phyloP scores from a whole-genome alignment of 2,113 vertebrate species.

The Myiagra hebetior region DNA sequence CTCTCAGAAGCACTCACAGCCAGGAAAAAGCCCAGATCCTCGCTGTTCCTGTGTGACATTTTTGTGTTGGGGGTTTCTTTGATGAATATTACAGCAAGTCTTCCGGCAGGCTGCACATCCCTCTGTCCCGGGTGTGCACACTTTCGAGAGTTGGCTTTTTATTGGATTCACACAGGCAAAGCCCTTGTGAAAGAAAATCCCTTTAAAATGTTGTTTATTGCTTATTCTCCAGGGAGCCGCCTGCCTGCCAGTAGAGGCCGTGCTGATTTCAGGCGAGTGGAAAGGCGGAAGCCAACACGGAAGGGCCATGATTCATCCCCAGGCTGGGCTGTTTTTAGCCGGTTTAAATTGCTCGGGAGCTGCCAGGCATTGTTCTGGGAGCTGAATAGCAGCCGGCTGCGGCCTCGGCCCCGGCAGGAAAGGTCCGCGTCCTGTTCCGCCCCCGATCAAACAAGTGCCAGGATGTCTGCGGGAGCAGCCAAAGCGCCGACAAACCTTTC shows the following conservation, averaged over 20 bases:
- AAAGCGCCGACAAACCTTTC: rapidly evolving
- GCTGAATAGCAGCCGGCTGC: not conserved
- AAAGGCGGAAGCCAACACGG: not conserved
- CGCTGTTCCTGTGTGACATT: not conserved
- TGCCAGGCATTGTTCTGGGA: conserved; percentile 41
- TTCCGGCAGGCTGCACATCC: not conserved
- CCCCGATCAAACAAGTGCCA: not conserved
- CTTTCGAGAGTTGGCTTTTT: not conserved
- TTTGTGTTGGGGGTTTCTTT: not conserved
- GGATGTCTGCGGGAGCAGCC: not conserved
- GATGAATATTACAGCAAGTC: not conserved
- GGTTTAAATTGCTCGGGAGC: not conserved
- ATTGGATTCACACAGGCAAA: not conserved
- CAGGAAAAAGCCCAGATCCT: not conserved
- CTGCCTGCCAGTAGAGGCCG: not conserved
- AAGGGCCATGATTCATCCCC: not conserved
- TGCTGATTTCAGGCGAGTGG: not conserved
- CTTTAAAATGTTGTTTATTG: not conserved
- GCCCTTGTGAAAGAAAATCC: not conserved
- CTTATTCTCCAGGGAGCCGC: not conserved
- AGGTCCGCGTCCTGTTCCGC: not conserved
- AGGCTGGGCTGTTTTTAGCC: not conserved
- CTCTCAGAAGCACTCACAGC: not conserved
- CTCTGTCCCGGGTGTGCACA: not conserved
- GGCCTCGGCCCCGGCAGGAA: not conserved